Base-by-base conservation (phyloP, 1,140 invertebrate genomes). In the Pseudomyrmex concolor region DNA sequence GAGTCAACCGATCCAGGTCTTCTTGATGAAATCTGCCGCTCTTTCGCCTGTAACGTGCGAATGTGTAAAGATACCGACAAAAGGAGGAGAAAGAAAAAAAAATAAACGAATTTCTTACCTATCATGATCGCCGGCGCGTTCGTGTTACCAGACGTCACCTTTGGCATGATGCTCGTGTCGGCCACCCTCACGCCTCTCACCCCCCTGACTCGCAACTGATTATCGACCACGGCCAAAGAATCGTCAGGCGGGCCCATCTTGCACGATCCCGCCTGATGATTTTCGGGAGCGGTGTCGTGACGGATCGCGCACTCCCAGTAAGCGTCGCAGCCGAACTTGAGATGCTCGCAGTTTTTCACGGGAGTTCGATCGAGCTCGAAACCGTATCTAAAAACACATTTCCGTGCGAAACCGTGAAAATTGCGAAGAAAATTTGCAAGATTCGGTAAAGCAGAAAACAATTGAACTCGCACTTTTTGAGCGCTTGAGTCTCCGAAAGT, bases 51-150 rank as follows among this genome's bases (percentile, higher is more conserved):
- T 25, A 71, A 80, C 15, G 71, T 5, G 10, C 22, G 2, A n/a
- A 45, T 3, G 45, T 45, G 22, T 78, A 25, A 9, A 25, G 15
- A 59, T 17, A 25, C 4, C 2, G 17, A 63, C 55, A 48, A 2
- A 55, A 34, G 2, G 51, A 34, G 0, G 45, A 17, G 12, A 66
- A n/a, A 10, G 15, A 48, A 10, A 1, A 13, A 67, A 67, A 51
- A 80, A 12, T 34, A 0, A 13, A 10, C 0, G 19, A 7, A 17
- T 1, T 59, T 50, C 66, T 2, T 71, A 80, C 96, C 97, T 54
- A 98, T 97, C 97, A 98, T 98, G 50, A 98, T 96, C 19, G 95
- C 94, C 0, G 97, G 97, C 4, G 97, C 97, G 89, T 97, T 97
- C 1, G 97, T 97, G 91, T 98, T 98, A 8, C 97, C 97, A 1